Percentiles rank a stretch among this genome's conserved stretches.
Conservation (phyloP, 2,797 vertebrate genomes). For the Tokudaia muenninki region DNA sequence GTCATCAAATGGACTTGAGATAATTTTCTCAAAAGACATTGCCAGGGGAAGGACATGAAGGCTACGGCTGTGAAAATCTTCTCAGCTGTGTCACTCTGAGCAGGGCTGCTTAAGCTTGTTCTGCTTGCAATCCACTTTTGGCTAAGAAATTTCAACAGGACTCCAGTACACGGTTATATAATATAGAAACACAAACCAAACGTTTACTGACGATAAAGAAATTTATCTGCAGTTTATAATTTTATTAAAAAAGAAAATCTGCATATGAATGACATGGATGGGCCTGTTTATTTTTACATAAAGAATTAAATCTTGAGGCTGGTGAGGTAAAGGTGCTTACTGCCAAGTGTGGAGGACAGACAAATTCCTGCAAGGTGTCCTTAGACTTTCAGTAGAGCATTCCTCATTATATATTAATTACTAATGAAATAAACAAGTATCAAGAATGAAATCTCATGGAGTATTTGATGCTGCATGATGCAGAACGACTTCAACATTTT, state of each 20-base stretch:
- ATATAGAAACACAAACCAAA: not conserved
- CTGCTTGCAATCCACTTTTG: not conserved
- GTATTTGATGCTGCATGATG: not conserved
- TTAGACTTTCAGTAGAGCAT: not conserved
- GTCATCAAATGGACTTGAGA: not conserved
- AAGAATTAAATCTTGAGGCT: not conserved
- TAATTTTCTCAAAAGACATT: slow-evolving; percentile 33
- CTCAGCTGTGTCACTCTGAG: not conserved
- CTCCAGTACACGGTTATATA: not conserved
- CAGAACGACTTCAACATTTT: not conserved
- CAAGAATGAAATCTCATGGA: not conserved
- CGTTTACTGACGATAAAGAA: not conserved
- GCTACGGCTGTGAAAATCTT: not conserved
- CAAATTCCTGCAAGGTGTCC: not conserved
- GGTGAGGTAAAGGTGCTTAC: not conserved
- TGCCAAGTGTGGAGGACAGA: not conserved
- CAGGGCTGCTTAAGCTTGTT: not conserved
- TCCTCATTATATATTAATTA: not conserved
- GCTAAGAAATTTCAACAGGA: not conserved
- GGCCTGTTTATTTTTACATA: not conserved
- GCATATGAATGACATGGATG: not conserved
- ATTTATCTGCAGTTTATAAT: not conserved
- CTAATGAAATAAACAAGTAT: not conserved
- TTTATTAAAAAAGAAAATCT: not conserved
- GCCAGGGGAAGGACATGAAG: not conserved